These are phyloP conservation scores for Drosophila mauritiana DNA, from an alignment of 1,140 invertebrate genomes.

Conservation along the genomic window DNA sequence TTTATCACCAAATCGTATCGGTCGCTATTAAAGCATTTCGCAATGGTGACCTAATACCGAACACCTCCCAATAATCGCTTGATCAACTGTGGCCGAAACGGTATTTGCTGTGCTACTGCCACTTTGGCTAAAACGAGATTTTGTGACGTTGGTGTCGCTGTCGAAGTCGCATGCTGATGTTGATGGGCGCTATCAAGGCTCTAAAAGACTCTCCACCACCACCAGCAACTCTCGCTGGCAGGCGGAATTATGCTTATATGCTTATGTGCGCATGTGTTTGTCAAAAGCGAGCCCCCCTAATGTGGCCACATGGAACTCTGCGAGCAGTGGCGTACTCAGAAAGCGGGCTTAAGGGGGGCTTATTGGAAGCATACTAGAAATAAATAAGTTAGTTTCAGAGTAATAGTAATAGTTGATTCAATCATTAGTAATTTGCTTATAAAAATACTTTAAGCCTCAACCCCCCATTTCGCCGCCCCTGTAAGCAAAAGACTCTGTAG, in stretches of 20 bases:
- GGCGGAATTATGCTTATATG: conserved; percentile 16
- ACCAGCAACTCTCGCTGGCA: not conserved
- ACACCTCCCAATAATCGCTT: conserved; percentile 35
- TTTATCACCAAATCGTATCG: not conserved
- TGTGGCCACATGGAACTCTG: conserved; percentile 40
- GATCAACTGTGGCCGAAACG: conserved; percentile 47
- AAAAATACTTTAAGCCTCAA: not conserved
- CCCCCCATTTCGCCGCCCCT: not conserved
- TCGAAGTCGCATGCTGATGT: conserved; percentile 26
- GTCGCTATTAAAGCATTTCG: conserved; percentile 5
- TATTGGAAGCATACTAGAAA: too few relatives aligned
- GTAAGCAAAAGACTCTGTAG: not conserved
- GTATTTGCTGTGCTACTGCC: conserved; percentile 23
- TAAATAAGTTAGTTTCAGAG: too few relatives aligned
- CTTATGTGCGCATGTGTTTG: conserved; percentile 30
- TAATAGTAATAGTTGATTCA: too few relatives aligned
- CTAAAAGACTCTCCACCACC: conserved; percentile 12
- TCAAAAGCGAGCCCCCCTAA: conserved; percentile 46
- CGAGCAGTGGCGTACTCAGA: conserved; percentile 11
- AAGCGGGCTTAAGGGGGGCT: not conserved
- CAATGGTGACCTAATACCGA: conserved; percentile 21
- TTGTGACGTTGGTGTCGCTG: conserved; percentile 25
- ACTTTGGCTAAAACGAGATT: conserved; percentile 35
- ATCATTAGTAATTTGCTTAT: too few relatives aligned
- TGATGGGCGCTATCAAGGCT: conserved; percentile 41